Conservation (phyloP, 2,113 vertebrate species). For the Procavia capensis region DNA sequence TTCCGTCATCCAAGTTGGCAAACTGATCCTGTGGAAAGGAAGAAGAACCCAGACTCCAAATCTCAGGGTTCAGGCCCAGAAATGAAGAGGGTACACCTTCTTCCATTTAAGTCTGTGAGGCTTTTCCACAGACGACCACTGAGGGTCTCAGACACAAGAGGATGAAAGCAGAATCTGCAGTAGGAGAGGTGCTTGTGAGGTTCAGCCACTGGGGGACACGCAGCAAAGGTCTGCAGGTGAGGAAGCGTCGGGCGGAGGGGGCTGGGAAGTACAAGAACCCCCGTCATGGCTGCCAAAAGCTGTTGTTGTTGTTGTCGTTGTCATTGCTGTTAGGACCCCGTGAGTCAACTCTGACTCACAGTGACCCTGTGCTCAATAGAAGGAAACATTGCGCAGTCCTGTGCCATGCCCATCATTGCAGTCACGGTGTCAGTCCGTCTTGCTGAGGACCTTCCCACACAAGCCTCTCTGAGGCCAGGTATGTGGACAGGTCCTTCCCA, state of each 20-base stretch:
- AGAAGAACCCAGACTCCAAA: neutral
- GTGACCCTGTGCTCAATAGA: neutral
- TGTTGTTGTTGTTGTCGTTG: too few relatives aligned
- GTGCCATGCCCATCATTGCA: too few relatives aligned
- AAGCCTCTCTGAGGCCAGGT: neutral
- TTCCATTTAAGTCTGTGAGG: neutral
- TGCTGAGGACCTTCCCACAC: neutral
- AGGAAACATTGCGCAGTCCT: too few relatives aligned
- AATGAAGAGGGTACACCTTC: neutral
- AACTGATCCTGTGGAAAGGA: neutral
- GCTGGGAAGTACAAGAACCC: neutral
- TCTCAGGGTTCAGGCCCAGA: neutral
- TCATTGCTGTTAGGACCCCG: too few relatives aligned
- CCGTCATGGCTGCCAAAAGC: neutral
- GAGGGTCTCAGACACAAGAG: neutral
- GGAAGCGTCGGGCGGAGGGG: neutral
- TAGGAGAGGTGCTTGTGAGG: neutral
- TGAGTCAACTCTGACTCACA: neutral
- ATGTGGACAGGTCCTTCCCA: neutral
- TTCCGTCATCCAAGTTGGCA: neutral
- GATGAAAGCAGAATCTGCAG: neutral
- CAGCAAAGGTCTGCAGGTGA: neutral
- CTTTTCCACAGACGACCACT: neutral
- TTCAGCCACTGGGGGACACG: rapidly evolving
- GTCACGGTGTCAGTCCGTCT: neutral